Conservation (phyloP, 2,888 invertebrate species). For the Lomographa bimaculata region DNA sequence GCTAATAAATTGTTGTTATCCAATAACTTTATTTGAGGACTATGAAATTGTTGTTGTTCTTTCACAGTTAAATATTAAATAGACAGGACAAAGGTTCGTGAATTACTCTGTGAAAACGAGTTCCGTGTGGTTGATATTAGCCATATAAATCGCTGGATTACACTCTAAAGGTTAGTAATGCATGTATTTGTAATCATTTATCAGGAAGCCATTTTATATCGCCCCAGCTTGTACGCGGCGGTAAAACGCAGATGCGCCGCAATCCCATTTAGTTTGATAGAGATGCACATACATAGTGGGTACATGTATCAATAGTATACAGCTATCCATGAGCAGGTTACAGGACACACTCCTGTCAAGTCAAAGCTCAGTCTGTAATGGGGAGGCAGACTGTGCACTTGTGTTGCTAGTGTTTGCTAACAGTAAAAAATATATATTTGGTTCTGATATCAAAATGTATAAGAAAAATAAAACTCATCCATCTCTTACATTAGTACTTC, state of each 20-base stretch:
- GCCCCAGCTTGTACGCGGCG: slow-evolving; percentile 2
- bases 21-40: slow-evolving; percentile 27
- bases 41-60: slow-evolving; percentile 48
- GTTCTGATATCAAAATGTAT: too few species aligned
- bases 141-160: slow-evolving; percentile 1
- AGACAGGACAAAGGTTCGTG: slow-evolving; percentile 44
- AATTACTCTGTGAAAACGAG: slow-evolving; percentile 36
- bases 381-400: too few species aligned
- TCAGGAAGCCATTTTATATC: slow-evolving; percentile 32
- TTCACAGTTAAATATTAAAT: slow-evolving; percentile 54
- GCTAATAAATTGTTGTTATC: slow-evolving; percentile 35
- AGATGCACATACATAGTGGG: background rate
- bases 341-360: too few species aligned
- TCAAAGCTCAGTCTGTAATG: too few species aligned
- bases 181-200: slow-evolving; percentile 6
- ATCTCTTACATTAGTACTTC: too few species aligned
- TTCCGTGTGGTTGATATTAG: slow-evolving; percentile 4
- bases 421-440: too few species aligned
- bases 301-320: too few species aligned
- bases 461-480: too few species aligned
- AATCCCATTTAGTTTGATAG: slow-evolving; percentile 2
- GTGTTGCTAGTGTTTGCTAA: too few species aligned
- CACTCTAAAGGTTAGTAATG: slow-evolving; percentile 18
- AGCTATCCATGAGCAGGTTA: too few species aligned
- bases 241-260: background rate